These are phyloP conservation scores for Linurgus olivaceus DNA, from an alignment of 2,797 vertebrate genomes.

Conservation along the genomic window DNA sequence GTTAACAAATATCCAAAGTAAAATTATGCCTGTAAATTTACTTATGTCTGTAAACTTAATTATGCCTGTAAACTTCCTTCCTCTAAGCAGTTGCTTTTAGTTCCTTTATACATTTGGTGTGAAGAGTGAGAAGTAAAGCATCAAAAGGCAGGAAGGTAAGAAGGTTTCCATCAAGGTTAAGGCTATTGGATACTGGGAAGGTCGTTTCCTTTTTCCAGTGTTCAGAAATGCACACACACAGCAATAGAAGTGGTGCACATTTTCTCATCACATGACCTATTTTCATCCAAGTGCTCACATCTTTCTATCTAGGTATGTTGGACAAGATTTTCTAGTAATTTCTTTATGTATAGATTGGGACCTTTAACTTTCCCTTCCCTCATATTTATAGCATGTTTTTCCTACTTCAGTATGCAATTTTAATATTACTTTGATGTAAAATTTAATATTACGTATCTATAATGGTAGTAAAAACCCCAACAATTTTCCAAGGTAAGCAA, in stretches of 20 bases:
- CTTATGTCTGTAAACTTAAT: not conserved
- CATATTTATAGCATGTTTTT: not conserved
- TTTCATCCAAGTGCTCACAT: not conserved
- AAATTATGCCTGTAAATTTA: not conserved
- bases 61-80: not conserved
- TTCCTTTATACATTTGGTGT: not conserved
- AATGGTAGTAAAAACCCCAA: not conserved
- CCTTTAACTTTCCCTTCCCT: not conserved
- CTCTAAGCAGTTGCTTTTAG: not conserved
- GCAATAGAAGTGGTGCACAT: not conserved
- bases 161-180: not conserved
- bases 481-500: not conserved
- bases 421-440: not conserved
- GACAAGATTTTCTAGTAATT: not conserved
- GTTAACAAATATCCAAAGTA: not conserved
- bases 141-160: not conserved
- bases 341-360: not conserved
- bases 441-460: not conserved
- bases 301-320: not conserved
- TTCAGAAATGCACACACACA: not conserved
- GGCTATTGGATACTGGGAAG: not conserved
- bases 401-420: not conserved
- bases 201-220: not conserved
- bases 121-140: not conserved
- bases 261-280: not conserved